A percentile compares a stretch with the other conserved stretches of the same genome.
Evolutionary conservation across 1,140 invertebrate genomes (phyloP).

Genomic region (Palaemon carinicauda): DNA sequence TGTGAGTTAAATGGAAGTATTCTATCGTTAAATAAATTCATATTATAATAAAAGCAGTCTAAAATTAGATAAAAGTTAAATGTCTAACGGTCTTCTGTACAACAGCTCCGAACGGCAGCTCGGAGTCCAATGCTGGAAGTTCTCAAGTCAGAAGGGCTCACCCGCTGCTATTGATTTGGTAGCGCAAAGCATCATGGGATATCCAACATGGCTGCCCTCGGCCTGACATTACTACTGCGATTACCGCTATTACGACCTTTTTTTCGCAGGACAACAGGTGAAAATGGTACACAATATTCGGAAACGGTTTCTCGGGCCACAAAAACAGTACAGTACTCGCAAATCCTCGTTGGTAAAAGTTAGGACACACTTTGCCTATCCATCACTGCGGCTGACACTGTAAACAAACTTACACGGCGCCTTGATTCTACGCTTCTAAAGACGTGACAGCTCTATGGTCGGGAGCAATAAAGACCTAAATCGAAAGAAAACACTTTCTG

Average conservation of each 20-base stretch:
- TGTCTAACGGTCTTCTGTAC: not conserved
- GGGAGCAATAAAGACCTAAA: not conserved
- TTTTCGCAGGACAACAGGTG: not conserved
- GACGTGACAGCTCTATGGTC: not conserved
- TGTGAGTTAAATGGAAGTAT: no score
- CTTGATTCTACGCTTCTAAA: not conserved
- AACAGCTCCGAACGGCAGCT: not conserved
- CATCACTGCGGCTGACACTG: no score
- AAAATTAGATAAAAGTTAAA: no score
- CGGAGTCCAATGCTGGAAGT: not conserved
- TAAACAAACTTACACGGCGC: not conserved
- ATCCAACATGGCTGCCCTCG: not conserved
- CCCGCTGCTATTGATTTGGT: not conserved
- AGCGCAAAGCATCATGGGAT: slow-evolving; percentile 4
- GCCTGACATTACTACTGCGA: not conserved
- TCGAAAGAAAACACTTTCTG: not conserved
- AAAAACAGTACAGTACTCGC: no score
- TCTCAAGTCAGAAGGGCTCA: not conserved
- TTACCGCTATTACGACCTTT: not conserved
- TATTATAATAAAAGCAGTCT: no score
- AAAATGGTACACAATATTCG: not conserved
- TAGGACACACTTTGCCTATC: no score
- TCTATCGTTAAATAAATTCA: no score
- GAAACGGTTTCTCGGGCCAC: not conserved
- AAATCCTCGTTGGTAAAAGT: no score